Evolutionary conservation across 92 coral and sea anemone genomes (phyloP).

Genomic region (Muricea muricata): DNA sequence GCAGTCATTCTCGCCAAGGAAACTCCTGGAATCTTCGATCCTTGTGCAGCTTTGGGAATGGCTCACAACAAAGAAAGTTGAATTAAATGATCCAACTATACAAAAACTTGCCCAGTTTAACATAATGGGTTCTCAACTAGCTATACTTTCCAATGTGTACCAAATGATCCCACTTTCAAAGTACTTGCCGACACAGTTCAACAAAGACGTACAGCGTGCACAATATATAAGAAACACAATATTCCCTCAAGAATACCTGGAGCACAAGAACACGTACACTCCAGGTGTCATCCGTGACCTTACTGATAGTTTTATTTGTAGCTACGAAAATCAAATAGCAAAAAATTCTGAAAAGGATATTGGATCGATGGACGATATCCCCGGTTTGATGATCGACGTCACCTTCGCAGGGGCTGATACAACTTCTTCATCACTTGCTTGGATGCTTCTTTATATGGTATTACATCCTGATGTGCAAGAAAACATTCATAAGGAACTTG

Average conservation of each 20-base stretch:
- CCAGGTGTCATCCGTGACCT: too few species aligned
- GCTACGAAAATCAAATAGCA: conserved; percentile 22
- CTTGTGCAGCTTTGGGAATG: conserved; percentile 20
- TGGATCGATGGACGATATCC: neutral
- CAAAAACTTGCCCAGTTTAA: neutral
- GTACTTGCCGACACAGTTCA: too few species aligned
- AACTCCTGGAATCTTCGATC: neutral
- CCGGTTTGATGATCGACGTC: conserved; percentile 13
- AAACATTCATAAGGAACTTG: too few species aligned
- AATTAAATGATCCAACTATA: neutral
- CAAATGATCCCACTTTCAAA: conserved; percentile 40
- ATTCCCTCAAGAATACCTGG: too few species aligned
- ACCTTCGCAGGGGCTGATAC: conserved; percentile 53
- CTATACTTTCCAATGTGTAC: neutral
- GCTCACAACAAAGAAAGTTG: neutral
- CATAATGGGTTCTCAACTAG: neutral
- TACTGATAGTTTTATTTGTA: conserved; percentile 58
- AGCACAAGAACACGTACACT: too few species aligned
- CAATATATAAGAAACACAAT: too few species aligned
- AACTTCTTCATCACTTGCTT: too few species aligned
- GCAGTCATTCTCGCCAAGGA: neutral
- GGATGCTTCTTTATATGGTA: too few species aligned
- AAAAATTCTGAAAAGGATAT: neutral
- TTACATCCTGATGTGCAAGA: too few species aligned
- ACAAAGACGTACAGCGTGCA: too few species aligned